phyloP scores from a whole-genome alignment of 2,888 invertebrate species.

The Lithosia quadra region DNA sequence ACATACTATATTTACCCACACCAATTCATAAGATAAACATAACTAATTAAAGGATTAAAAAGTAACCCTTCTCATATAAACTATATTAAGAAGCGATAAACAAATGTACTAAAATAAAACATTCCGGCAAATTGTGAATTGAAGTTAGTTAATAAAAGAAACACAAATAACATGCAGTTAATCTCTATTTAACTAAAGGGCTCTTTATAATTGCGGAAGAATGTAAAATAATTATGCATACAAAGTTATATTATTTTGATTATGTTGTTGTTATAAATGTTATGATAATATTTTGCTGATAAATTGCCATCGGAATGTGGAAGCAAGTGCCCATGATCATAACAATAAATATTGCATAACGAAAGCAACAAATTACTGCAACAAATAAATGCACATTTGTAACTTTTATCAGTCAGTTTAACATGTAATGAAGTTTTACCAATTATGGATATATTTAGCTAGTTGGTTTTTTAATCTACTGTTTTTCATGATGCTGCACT shows the following conservation, averaged over 20 bases:
- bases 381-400: conserved; percentile 40
- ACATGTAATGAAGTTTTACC: conserved; percentile 20
- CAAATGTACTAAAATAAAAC: neutral
- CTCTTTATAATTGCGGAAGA: conserved; percentile 24
- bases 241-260: conserved; percentile 48
- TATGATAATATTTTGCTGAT: conserved; percentile 76
- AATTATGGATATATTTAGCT: conserved; percentile 10
- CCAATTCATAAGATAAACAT: conserved; percentile 36
- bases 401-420: conserved; percentile 29
- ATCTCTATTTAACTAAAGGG: too few species aligned
- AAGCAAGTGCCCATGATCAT: conserved; percentile 65
- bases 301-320: conserved; percentile 79
- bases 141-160: neutral
- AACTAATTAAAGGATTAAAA: conserved; percentile 23
- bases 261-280: conserved; percentile 66
- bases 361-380: conserved; percentile 63
- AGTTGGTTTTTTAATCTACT: conserved; percentile 11
- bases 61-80: conserved; percentile 8
- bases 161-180: too few species aligned
- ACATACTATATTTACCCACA: conserved; percentile 34
- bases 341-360: conserved; percentile 73
- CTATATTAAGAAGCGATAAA: neutral
- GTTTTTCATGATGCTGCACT: neutral
- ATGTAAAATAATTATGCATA: conserved; percentile 32
- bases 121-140: neutral